Percentiles rank a stretch among this genome's conserved stretches.
Conservation (phyloP, 2,113 vertebrate species). For the Psilopogon haemacephalus region DNA sequence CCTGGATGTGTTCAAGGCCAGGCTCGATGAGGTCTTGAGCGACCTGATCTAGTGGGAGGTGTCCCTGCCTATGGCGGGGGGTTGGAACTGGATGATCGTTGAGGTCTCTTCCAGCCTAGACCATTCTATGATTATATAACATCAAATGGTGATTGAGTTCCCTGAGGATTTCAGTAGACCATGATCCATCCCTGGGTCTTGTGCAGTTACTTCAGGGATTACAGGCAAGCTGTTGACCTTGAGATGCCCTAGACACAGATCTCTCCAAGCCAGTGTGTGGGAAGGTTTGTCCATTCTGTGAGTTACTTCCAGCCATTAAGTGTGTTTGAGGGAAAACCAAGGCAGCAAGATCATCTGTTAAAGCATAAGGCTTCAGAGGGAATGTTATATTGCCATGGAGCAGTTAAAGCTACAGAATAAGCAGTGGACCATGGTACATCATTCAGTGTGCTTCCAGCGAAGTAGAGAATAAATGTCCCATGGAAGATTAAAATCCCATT, state of each 20-base stretch:
- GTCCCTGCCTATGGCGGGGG: too few species aligned
- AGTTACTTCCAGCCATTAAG: not conserved
- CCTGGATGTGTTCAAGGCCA: too few species aligned
- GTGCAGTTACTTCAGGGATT: not conserved
- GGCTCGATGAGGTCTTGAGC: too few species aligned
- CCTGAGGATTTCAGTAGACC: not conserved
- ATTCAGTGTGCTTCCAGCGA: not conserved
- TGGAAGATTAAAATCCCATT: constrained; percentile 59
- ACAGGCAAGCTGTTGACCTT: not conserved
- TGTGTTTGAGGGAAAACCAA: not conserved
- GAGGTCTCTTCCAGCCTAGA: too few species aligned
- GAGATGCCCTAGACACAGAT: not conserved
- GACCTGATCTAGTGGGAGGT: too few species aligned
- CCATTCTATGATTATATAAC: too few species aligned
- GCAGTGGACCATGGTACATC: constrained; percentile 44
- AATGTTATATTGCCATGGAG: not conserved
- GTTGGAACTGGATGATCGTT: too few species aligned
- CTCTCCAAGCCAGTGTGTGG: not conserved
- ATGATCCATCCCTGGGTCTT: not conserved
- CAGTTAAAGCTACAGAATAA: constrained; percentile 13
- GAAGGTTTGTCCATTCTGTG: not conserved
- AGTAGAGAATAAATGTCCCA: constrained; percentile 29
- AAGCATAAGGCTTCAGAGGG: not conserved
- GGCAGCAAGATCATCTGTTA: not conserved
- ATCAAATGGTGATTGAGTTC: not conserved